Base-by-base conservation (phyloP, 2,888 invertebrate genomes). In the Pandemis heparana region DNA sequence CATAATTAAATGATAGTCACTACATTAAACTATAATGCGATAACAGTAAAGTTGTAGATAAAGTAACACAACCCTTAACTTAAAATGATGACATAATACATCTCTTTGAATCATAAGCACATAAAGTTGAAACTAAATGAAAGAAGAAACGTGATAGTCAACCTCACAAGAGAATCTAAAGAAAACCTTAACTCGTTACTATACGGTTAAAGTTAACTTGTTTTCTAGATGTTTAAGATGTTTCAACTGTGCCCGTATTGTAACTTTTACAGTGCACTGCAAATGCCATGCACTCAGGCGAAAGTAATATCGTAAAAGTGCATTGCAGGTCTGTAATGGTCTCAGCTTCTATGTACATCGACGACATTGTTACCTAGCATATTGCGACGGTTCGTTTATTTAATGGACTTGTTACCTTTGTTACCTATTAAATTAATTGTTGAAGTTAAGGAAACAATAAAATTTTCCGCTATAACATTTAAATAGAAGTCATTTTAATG, bases 251-350 rank as follows among this genome's bases (percentile, higher is more conserved):
- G 12, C 5, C 56, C 23, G 6, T 56, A 56, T 18, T 56, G 56
- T 23, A 56, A 18, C 23, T 56, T 23, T 56, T 56, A 56, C 56
- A 23, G 56, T 32, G 38, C 43, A 63, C 41, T 66, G 41, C 43
- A 60, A 68, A 63, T 63, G 62, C 46, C 38, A 68, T 56, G 62
- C 73, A 59, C 73, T 73, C 73, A 53, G 56, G 10, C 5, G 60
- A 43, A 73, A 73, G 63, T 63, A 48, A 39, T 68, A 63, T 68
- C 68, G 68, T 73, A 64, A 73, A 73, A 73, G 73, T 39, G 67
- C 68, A 64, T 63, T 59, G 73, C 63, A 68, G 68, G 63, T 63
- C 63, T 68, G 68, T 73, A 73, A 73, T 73, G 63, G 63, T 56
- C 72, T 41, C 41, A n/a, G 39, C 48, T 63, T 59, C 63, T 39